Evolutionary conservation across 2,888 invertebrate species (phyloP).

Genomic region (Cheilosia urbana): DNA sequence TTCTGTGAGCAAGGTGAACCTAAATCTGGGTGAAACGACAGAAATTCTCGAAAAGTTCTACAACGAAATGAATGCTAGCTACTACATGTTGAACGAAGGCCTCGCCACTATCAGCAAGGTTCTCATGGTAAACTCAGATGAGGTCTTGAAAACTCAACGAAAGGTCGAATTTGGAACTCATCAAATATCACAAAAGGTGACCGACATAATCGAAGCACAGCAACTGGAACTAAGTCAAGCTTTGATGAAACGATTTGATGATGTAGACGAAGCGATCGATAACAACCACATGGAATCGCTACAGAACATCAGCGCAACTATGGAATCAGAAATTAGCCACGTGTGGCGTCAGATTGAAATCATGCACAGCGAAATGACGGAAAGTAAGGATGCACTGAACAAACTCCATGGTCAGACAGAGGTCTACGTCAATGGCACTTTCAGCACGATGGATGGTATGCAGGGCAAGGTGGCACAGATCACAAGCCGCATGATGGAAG

Average conservation of each 20-base stretch:
- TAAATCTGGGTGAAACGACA: conserved; percentile 86
- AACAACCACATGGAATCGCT: conserved; percentile 89
- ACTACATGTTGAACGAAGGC: conserved; percentile 85
- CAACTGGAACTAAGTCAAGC: conserved; percentile 88
- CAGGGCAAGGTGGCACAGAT: conserved; percentile 91
- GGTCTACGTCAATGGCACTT: conserved; percentile 91
- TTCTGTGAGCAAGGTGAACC: conserved; percentile 85
- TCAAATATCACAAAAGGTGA: conserved; percentile 91
- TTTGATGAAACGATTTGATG: conserved; percentile 88
- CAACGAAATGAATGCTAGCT: conserved; percentile 85
- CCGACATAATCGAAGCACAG: conserved; percentile 88
- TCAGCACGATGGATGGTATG: conserved; percentile 90
- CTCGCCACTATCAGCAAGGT: conserved; percentile 88
- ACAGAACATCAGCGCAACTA: conserved; percentile 89
- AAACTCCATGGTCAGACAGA: conserved; percentile 90
- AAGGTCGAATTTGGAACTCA: conserved; percentile 93
- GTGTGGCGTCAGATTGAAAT: conserved; percentile 96
- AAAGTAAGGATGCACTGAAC: conserved; percentile 90
- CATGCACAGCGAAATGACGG: conserved; percentile 92
- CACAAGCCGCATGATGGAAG: conserved; percentile 90
- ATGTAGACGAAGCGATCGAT: conserved; percentile 88
- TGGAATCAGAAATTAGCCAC: conserved; percentile 92
- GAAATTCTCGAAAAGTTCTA: conserved; percentile 85
- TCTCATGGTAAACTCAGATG: conserved; percentile 92
- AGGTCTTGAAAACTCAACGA: conserved; percentile 92